A percentile compares a stretch with the other conserved stretches of the same genome.
Conservation (phyloP, 2,888 invertebrate species). For the Cantharis nigra region DNA sequence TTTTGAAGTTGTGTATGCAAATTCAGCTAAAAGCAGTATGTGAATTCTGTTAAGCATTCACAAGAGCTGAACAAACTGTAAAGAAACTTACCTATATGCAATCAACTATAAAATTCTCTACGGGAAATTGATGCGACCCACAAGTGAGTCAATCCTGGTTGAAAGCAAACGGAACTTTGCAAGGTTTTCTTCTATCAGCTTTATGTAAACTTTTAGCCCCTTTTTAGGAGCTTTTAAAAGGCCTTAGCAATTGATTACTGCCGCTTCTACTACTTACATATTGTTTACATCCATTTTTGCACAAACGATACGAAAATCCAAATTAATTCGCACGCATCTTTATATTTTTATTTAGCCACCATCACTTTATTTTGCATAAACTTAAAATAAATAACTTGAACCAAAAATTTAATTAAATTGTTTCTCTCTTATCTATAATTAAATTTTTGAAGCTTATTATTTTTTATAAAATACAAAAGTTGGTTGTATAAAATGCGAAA, state of each 20-base stretch:
- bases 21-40: constrained; percentile 9
- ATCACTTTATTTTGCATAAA: not conserved
- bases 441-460: not conserved
- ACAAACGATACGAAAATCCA: not conserved
- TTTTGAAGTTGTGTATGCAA: constrained; percentile 12
- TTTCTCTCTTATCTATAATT: not conserved
- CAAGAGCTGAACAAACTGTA: constrained; percentile 22
- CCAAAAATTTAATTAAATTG: not conserved
- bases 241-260: constrained; percentile 17
- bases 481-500: not conserved
- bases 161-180: constrained; percentile 22
- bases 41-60: constrained; percentile 19
- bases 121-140: constrained; percentile 22
- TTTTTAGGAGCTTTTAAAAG: constrained; percentile 21
- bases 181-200: constrained; percentile 23
- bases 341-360: not conserved
- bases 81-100: constrained; percentile 26
- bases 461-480: too few species aligned
- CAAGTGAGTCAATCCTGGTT: constrained; percentile 21
- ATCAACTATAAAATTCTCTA: constrained; percentile 24
- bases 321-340: not conserved
- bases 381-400: not conserved
- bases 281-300: not conserved
- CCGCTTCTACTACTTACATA: constrained; percentile 8
- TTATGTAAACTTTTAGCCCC: constrained; percentile 24